Base-by-base conservation (phyloP, 2,113 vertebrate species). In the Lasiurus borealis region DNA sequence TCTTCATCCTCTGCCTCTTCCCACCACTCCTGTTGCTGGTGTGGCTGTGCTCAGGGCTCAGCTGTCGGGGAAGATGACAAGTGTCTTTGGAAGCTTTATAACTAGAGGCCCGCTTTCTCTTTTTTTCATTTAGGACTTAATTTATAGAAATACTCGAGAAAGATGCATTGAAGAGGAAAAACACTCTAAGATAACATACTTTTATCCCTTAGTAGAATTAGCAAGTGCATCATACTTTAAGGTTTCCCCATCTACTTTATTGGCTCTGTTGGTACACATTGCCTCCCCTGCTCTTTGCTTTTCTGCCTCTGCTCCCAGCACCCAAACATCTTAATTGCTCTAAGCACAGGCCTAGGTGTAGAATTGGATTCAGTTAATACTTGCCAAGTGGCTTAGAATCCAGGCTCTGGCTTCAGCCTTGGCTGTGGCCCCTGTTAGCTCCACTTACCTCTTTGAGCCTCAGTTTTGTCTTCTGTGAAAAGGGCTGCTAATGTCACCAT, bases 131-230 rank as follows among this genome's bases (percentile, higher is more conserved):
- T 31, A 90, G 72, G 71, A 88, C 15, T 62, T 72, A 44, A 62
- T 73, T 50, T 90, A 54, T 25, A 90, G 75, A 91, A 46, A 66
- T 68, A 44, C 59, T 69, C 52, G 64, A 75, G 87, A 80, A 90
- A 84, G 50, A 76, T 40, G 23, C 18, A 6, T 29, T 8, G 75
- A 93, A 93, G 44, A 76, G 44, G 78, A 68, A 82, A 94, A 48
- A 25, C 86, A 14, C 34, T 69, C 23, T 25, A 76, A 66, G 25
- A 44, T 44, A 66, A 69, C 8, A 29, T 66, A n/a, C 34, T 66
- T 31, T 94, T 68, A 57, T 46, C 76, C 80, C 72, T 75, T 62
- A 29, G 36, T 78, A 64, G 85, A 82, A 48, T 88, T 52, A 54
- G 9, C 69, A 64, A 85, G n/a, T 36, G 18, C 11, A 19, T 57